These are phyloP conservation scores for Trimorus sp. DNA, from an alignment of 2,888 invertebrate genomes.

Conservation along the genomic window DNA sequence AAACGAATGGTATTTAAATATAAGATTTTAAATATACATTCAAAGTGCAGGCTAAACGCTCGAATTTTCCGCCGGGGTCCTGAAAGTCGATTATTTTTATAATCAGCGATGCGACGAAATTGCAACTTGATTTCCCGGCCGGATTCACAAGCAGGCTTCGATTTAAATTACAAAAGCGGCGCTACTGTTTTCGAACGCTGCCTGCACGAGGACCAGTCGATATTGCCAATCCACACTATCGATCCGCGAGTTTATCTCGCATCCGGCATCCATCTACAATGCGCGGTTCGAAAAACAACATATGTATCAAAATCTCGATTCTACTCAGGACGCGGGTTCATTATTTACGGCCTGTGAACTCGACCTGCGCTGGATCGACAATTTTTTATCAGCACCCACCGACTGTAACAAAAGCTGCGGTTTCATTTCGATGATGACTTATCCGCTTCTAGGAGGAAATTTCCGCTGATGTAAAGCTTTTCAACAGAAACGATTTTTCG, in stretches of 20 bases:
- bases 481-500: conserved; percentile 47
- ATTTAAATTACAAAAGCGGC: conserved; percentile 66
- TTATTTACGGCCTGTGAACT: conserved; percentile 57
- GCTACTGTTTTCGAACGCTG: conserved; percentile 59
- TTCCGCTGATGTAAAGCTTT: conserved; percentile 33
- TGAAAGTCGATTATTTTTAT: conserved; percentile 48
- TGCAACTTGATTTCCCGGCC: conserved; percentile 61
- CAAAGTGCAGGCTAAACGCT: conserved; percentile 36
- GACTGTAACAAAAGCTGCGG: conserved; percentile 57
- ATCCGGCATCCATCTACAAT: conserved; percentile 42
- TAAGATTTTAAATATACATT: conserved; percentile 54
- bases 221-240: conserved; percentile 60
- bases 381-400: conserved; percentile 42
- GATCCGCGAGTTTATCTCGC: conserved; percentile 47
- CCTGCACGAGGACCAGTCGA: conserved; percentile 53
- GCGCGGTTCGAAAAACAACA: conserved; percentile 48
- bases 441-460: conserved; percentile 32
- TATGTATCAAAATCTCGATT: conserved; percentile 62
- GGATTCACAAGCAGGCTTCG: conserved; percentile 66
- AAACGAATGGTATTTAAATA: conserved; percentile 25
- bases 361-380: conserved; percentile 48
- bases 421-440: conserved; percentile 59
- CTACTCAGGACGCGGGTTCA: conserved; percentile 48
- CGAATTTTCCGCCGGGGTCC: conserved; percentile 41
- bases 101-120: conserved; percentile 57